phyloP scores from a whole-genome alignment of 2,797 vertebrate species.

The Spinibarbus caldwelli region DNA sequence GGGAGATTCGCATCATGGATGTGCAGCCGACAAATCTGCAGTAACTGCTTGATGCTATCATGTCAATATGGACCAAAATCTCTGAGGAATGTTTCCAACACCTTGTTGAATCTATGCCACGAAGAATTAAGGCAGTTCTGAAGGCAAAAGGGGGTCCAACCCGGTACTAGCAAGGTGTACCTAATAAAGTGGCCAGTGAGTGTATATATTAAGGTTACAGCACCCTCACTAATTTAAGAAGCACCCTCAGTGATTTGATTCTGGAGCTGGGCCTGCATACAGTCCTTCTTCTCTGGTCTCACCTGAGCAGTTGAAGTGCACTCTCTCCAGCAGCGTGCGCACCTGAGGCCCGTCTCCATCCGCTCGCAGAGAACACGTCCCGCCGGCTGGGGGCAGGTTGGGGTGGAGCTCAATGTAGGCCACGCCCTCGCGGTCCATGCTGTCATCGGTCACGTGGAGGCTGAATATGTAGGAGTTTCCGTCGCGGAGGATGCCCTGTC shows the following conservation, averaged over 20 bases:
- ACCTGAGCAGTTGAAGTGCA: slow-evolving; percentile 89
- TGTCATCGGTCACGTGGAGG: slow-evolving; percentile 85
- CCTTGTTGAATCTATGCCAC: background rate
- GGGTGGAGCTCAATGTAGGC: slow-evolving; percentile 92
- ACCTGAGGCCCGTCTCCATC: slow-evolving; percentile 68
- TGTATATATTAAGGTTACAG: no score
- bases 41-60: slow-evolving; percentile 61
- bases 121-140: no score
- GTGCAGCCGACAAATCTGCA: slow-evolving; percentile 69
- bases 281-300: background rate
- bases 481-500: slow-evolving; percentile 83
- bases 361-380: slow-evolving; percentile 82
- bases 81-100: background rate
- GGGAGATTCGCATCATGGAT: slow-evolving; percentile 64
- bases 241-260: no score
- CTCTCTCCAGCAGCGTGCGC: slow-evolving; percentile 81
- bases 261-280: no score
- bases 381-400: slow-evolving; percentile 87
- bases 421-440: slow-evolving; percentile 86
- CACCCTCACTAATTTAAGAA: no score
- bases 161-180: no score
- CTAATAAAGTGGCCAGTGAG: no score
- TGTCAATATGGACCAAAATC: slow-evolving; percentile 35
- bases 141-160: no score
- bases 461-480: slow-evolving; percentile 90